Evolutionary conservation across 2,888 invertebrate species (phyloP).

Genomic region (Cephus sareptanus): DNA sequence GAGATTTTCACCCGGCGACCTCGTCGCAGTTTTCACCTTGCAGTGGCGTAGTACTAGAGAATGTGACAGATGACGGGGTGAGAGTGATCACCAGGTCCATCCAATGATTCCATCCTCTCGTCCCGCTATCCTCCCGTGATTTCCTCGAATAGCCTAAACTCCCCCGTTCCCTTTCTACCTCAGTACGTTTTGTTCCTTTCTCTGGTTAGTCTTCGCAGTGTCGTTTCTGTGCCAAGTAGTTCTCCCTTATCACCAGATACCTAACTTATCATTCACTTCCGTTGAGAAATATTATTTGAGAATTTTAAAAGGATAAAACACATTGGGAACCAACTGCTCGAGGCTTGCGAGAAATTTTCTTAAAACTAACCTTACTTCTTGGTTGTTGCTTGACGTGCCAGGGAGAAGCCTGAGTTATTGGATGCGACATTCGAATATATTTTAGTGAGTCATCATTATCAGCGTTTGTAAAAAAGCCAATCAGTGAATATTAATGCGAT

Average conservation of each 20-base stretch:
- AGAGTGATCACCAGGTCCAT: not conserved
- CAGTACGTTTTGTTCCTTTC: not conserved
- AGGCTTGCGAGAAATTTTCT: not conserved
- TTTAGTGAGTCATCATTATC: not conserved
- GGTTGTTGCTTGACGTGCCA: not conserved
- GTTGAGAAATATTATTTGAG: not conserved
- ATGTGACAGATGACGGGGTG: constrained; percentile 2
- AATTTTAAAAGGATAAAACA: not conserved
- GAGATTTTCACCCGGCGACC: constrained; percentile 1
- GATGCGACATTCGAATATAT: not conserved
- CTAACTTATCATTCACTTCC: not conserved
- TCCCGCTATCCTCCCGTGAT: not conserved
- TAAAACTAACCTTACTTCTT: not conserved
- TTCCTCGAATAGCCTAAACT: not conserved
- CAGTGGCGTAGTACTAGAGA: not conserved
- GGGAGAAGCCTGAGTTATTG: not conserved
- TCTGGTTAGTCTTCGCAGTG: not conserved
- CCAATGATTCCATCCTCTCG: too few relatives aligned
- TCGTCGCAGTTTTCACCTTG: not conserved
- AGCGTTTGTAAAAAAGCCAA: not conserved
- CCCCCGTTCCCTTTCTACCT: not conserved
- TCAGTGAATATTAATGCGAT: not conserved
- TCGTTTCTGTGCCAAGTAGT: not conserved
- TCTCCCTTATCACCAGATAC: not conserved
- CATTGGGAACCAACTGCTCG: not conserved